Base-by-base conservation (phyloP, 1,140 invertebrate species). In the Harpegnathos saltator region DNA sequence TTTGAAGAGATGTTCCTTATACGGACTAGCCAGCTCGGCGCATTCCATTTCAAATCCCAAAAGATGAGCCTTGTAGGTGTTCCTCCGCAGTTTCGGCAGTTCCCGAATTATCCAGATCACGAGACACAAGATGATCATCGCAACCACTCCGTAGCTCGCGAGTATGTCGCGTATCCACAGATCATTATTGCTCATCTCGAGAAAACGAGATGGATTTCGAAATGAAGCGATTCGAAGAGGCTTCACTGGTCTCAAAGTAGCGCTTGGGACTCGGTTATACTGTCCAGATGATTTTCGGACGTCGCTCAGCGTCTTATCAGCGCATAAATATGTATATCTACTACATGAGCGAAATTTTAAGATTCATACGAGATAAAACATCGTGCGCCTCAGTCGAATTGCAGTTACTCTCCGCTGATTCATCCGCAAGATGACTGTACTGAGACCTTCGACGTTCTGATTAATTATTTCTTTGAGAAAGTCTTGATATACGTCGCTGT, bases 1-100 rank as follows among this genome's bases (percentile, higher is more conserved):
- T 52, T 87, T 77, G 68, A 94, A 93, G 4, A 94, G 84, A 17
- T 78, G 69, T 38, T 90, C 85, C 81, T 90, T 93, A 38, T 91
- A 89, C 12, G 83, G 44, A 0, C 15, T 38, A 11, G 89, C 74
- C n/a, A 93, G 73, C 65, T 92, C 89, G 0, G 93, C 91, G 24
- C 90, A 93, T 69, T 94, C 92, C 3, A 85, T 81, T 81, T 94
- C 93, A 71, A 93, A 93, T 5, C 92, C 91, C 26, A 93, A 65
- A 14, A 93, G 83, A 87, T 93, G 84, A 29, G 86, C 69, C 72
- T 89, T 90, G 73, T 92, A 93, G 74, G 89, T 24, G 56, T 85
- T 71, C 29, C 85, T 84, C 0, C 83, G 85, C 22, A 93, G 85
- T 65, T 84, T 87, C 0, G 89, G 73, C 91, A 92, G 93, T 68